Evolutionary conservation across 2,888 invertebrate genomes (phyloP).

Genomic region (Agapostemon virescens): DNA sequence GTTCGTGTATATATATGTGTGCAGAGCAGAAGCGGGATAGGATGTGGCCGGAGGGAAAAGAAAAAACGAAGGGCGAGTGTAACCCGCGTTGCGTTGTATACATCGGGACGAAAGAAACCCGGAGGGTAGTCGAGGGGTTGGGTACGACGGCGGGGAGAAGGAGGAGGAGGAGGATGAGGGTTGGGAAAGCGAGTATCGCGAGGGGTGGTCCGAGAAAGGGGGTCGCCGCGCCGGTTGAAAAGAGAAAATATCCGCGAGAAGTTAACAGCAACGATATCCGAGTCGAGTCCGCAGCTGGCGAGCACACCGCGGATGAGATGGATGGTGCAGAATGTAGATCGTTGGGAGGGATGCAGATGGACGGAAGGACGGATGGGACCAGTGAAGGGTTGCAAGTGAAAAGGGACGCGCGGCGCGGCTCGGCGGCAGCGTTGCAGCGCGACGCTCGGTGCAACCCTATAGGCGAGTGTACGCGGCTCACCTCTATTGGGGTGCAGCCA

Average conservation of each 20-base stretch:
- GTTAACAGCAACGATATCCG: conserved; percentile 56
- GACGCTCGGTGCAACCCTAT: conserved; percentile 62
- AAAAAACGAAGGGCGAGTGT: conserved; percentile 11
- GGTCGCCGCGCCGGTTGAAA: conserved; percentile 19
- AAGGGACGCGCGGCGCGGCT: conserved; percentile 55
- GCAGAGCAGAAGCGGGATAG: neutral
- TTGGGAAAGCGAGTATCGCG: neutral
- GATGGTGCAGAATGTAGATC: conserved; percentile 62
- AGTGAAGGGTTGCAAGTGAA: conserved; percentile 60
- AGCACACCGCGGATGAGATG: conserved; percentile 50
- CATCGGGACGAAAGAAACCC: conserved; percentile 27
- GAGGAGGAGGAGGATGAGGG: too few species aligned
- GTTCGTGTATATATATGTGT: neutral
- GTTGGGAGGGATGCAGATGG: conserved; percentile 58
- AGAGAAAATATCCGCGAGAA: conserved; percentile 34
- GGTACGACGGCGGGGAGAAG: neutral
- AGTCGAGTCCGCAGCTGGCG: conserved; percentile 59
- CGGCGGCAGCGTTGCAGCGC: conserved; percentile 60
- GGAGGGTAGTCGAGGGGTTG: neutral
- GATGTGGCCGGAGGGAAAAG: neutral
- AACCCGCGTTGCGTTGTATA: conserved; percentile 9
- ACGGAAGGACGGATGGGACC: conserved; percentile 47
- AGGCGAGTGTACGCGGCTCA: conserved; percentile 60
- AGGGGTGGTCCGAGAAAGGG: conserved; percentile 12
- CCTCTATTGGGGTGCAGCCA: conserved; percentile 63